A percentile compares a stretch with the other conserved stretches of the same genome.
phyloP scores from a whole-genome alignment of 2,113 vertebrate genomes.

The Rhinopithecus roxellana region DNA sequence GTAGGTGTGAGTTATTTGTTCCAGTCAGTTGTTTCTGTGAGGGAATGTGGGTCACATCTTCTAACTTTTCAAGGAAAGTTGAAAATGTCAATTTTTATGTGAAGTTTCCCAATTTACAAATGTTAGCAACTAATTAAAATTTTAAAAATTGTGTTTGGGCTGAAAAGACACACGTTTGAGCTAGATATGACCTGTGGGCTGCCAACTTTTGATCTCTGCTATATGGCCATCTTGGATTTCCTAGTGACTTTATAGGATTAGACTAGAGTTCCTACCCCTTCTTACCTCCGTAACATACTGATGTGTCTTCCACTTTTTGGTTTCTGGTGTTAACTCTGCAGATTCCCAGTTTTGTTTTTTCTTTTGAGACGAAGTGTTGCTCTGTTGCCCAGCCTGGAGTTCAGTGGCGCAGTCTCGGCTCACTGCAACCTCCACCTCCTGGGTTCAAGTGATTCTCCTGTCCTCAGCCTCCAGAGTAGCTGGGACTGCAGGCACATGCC shows the following conservation, averaged over 20 bases:
- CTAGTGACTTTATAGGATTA: neutral
- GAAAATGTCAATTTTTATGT: neutral
- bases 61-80: slow-evolving; percentile 3
- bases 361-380: no score
- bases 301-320: neutral
- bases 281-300: neutral
- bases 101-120: neutral
- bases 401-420: no score
- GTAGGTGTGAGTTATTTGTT: neutral
- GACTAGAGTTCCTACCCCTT: neutral
- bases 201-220: neutral
- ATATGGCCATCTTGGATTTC: neutral
- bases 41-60: neutral
- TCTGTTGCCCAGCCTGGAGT: no score
- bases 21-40: neutral
- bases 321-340: neutral
- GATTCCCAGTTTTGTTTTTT: neutral
- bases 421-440: no score
- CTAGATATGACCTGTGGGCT: neutral
- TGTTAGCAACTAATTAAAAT: neutral
- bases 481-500: no score
- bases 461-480: no score
- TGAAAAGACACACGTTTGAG: neutral
- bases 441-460: no score
- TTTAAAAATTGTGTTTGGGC: neutral